Base-by-base conservation (phyloP, 2,797 vertebrate species). In the Halcyon smyrnensis region DNA sequence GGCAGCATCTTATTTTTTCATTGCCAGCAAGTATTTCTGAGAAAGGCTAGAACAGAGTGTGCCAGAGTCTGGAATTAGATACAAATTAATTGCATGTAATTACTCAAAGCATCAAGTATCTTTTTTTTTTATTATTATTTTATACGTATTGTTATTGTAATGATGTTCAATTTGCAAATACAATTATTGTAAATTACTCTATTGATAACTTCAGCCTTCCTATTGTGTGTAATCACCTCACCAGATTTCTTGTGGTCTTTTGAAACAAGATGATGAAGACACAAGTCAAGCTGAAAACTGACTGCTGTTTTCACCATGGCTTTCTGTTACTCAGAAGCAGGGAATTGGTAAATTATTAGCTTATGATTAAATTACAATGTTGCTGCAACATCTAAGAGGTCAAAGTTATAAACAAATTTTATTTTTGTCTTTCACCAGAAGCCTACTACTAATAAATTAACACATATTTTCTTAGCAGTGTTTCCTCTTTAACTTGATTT, bases 41-140 rank as follows among this genome's bases (percentile, higher is more conserved):
- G 96, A 96, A 97, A 95, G 94, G 87, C 93, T 89, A 59, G 89
- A 78, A 84, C 71, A 45, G 68, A 91, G 54, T 1, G 4, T 93
- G 97, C 93, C 93, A 97, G 93, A 97, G 94, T 94, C 90, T 89
- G 81, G 92, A 97, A 93, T 97, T 92, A 95, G 94, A 94, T 96
- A 90, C 70, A 84, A 92, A 95, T 95, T 96, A 96, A 97, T 95
- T 97, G 90, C 87, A 83, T 96, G 95, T 95, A 95, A 97, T 98
- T 94, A 94, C 60, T 83, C 60, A 95, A 94, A 96, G 73, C 75
- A 96, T 95, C 88, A 91, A 95, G 71, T 91, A 87, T 94, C 92
- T 97, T 95, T 86, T 32, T 69, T 39, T 37, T 37, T 39, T 88
- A 83, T 53, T 88, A 83, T 53, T 53, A 89, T 84, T 93, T 90